Evolutionary conservation across 2,113 vertebrate genomes (phyloP), one percentile per base, ranked within the genome.

Genomic region (Anolis carolinensis): DNA sequence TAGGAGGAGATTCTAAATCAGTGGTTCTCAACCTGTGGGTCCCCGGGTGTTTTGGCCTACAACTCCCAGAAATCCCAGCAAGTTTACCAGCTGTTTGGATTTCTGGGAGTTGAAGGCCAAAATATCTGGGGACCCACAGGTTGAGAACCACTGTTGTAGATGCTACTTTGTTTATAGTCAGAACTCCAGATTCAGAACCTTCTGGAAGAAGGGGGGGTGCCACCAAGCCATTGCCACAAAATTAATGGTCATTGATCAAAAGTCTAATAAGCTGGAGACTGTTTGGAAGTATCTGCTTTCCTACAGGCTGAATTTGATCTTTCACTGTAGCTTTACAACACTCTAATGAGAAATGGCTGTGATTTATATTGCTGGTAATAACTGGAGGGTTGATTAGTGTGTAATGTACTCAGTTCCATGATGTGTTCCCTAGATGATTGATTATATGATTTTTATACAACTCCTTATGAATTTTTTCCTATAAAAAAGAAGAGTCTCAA

Each of bases 361-460:
- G 78, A 79, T 65, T 63, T 39, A 79, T 79, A 34, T 27, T 7
- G 78, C 14, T 79, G 78, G 78, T 63, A 63, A 79, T 79, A 65
- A 63, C 78, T 25, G 23, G 11, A 63, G 78, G 59, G 78, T 63
- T 63, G 78, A 79, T 79, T 79, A 63, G 59, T 79, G 32, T 39
- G 78, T 63, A 63, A 63, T 79, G 55, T 39, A 79, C 78, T 63
- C 59, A 16, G 14, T 63, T 39, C 32, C 34, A 21, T 79, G n/a
- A 34, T 63, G 63, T 79, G 59, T 39, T 36, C 78, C 78, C 78
- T 27, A 23, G 34, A 62, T 79, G 55, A 65, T 79, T 79, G 59
- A 79, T 63, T 63, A 39, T 63, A 79, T 63, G 21, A 65, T 16
- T 27, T 21, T 79, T 79, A 79, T 27, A 36, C 27, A 65, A 79